Percentiles rank a stretch among this genome's conserved stretches.
phyloP scores from a whole-genome alignment of 1,140 invertebrate genomes.

The Aricia agestis region DNA sequence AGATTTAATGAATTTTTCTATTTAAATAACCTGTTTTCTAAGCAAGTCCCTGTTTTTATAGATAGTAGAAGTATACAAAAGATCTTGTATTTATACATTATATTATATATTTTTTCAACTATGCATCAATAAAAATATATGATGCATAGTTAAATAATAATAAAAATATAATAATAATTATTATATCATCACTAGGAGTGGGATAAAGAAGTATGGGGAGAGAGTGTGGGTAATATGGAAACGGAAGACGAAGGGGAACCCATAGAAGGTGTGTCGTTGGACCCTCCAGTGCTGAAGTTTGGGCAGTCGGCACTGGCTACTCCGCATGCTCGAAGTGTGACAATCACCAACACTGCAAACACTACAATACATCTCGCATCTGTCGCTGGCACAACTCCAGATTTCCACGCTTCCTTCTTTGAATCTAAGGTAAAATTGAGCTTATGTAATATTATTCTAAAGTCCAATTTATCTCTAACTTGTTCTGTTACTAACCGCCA shows the following conservation, averaged over 20 bases:
- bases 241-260: slow-evolving; percentile 31
- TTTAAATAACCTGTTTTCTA: too few species aligned
- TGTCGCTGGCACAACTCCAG: slow-evolving; percentile 60
- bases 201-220: slow-evolving; percentile 37
- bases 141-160: too few species aligned
- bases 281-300: slow-evolving; percentile 43
- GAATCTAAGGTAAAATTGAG: slow-evolving; percentile 52
- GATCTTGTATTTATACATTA: too few species aligned
- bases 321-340: slow-evolving; percentile 50
- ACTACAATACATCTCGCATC: slow-evolving; percentile 62
- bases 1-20: too few species aligned
- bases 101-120: too few species aligned
- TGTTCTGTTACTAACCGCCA: too few species aligned
- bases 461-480: neutral
- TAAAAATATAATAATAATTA: too few species aligned
- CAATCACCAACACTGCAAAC: slow-evolving; percentile 60
- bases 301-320: slow-evolving; percentile 48
- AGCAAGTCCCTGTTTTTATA: too few species aligned
- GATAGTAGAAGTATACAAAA: too few species aligned
- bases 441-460: neutral
- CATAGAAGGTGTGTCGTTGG: slow-evolving; percentile 40
- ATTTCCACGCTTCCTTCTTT: slow-evolving; percentile 69
- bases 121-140: too few species aligned
- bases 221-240: slow-evolving; percentile 31
- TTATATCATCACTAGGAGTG: slow-evolving; percentile 44